Base-by-base conservation (phyloP, 1,140 invertebrate species). In the Pectinophora gossypiella region DNA sequence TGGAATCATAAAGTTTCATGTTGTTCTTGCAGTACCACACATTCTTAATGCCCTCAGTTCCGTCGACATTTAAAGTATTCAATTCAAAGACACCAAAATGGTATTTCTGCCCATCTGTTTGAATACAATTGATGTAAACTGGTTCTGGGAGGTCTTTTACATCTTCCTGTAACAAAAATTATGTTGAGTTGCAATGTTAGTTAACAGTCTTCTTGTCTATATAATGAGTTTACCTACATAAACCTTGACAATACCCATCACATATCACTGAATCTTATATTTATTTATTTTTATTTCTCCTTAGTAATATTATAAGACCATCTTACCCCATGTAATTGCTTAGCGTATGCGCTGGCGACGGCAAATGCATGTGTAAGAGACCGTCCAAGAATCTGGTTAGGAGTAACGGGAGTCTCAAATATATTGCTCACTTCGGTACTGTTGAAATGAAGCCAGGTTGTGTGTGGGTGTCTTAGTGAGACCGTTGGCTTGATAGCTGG, bases 21-120 rank as follows among this genome's bases (percentile, higher is more conserved):
- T 89, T 85, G 16, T 90, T 89, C 40, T 90, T 90, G 51, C 91
- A 89, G 90, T 94, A 97, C 90, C 93, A 95, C 59, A 94, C 90
- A 84, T 98, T 97, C 71, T 93, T 95, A 1, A 89, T 77, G n/a
- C 91, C 91, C 21, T 90, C 82, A 19, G 48, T 72, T 2, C 88
- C 86, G 72, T 91, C 87, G 3, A 95, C 60, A 78, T 95, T 88
- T 15, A 96, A 80, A 1, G 95, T 96, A 70, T 97, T 97, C n/a
- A 98, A 84, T 83, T 97, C 95, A 57, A 95, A 92, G 27, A 95
- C 90, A 7, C 92, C 92, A 78, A 97, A 97, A 70, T 96, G 91
- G 68, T 95, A 95, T 5, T 86, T 75, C 51, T 90, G 85, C 12
- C 94, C 92, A 72, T 96, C 92, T 0, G 93, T 92, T 44, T 96